Base-by-base conservation (phyloP, 2,113 vertebrate species). In the Sprattus sprattus region DNA sequence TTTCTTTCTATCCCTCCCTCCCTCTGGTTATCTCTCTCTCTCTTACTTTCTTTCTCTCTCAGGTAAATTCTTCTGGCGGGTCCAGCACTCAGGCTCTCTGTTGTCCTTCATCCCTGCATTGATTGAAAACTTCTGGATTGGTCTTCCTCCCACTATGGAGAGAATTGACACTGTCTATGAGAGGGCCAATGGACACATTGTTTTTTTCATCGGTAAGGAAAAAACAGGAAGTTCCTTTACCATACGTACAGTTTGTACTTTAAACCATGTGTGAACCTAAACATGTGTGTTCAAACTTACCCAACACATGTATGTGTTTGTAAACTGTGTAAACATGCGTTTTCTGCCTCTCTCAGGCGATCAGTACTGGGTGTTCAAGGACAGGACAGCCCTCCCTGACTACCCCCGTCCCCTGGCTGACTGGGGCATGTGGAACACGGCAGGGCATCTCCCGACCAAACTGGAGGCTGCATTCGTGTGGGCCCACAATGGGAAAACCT, bases 401-500 rank as follows among this genome's bases (percentile, higher is more conserved):
- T 90, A 90, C 10, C 92, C 94, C 0, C 91, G 89, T 16, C 89
- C 91, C 0, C 83, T 95, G 44, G 52, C 87, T 0, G 90, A 93
- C n/a, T 91, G 95, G 54, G 94, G 94, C 10, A 89, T 96, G 85
- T 86, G 88, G 0, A 39, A 64, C 0, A 87, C 89, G 0, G 88
- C 57, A 6, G 75, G 83, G 0, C 22, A 54, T 4, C 3, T 78
- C 18, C 44, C 50, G 13, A 81, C 32, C 0, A 88, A 82, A 75
- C 91, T 95, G 81, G 94, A 94, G 8, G 95, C 94, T 0, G 95
- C 90, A 22, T 95, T 96, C 82, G 93, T 94, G 0, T 96, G 95
- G 95, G 92, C 93, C 0, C 91, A 92, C n/a, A 96, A 96, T 28
- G 93, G 94, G 6, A 95, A 93, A 89, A 95, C 95, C 0, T 96